Percentiles rank a stretch among this genome's conserved stretches.
Conservation (phyloP, 2,797 vertebrate genomes). For the Sebastes flavidus region DNA sequence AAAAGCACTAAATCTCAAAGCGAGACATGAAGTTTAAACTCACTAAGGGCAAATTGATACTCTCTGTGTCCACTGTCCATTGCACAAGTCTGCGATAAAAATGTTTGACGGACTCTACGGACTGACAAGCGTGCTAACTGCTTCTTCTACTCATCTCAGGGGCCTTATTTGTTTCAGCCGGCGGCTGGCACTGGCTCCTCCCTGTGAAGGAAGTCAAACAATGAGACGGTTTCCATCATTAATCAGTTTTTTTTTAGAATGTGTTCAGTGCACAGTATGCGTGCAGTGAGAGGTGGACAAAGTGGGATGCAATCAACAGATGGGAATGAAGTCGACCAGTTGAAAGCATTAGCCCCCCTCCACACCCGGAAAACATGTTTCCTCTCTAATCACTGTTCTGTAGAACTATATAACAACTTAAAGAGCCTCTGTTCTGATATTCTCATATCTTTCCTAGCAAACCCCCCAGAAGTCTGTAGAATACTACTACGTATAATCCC, state of each 20-base stretch:
- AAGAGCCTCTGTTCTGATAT: constrained; percentile 11
- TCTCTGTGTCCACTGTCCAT: background rate
- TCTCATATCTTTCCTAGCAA: background rate
- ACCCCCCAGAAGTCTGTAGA: background rate
- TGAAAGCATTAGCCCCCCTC: background rate
- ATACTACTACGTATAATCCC: constrained; percentile 20
- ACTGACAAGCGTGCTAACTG: background rate
- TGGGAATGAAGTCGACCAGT: background rate
- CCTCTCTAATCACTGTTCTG: background rate
- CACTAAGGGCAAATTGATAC: background rate
- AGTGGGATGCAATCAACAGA: constrained; percentile 10
- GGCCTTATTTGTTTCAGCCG: background rate
- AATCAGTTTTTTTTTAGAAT: background rate
- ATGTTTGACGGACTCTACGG: background rate
- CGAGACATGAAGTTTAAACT: background rate
- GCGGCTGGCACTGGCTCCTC: background rate
- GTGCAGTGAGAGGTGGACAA: background rate
- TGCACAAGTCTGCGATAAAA: background rate
- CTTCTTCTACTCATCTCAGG: background rate
- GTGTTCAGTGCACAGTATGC: background rate
- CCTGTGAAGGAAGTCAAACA: background rate
- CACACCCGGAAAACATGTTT: background rate
- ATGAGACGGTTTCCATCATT: background rate
- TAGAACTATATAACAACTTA: background rate
- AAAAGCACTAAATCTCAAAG: background rate